These are phyloP conservation scores for Nothoprocta perdicaria DNA, from an alignment of 2,113 vertebrate species.

Conservation along the genomic window DNA sequence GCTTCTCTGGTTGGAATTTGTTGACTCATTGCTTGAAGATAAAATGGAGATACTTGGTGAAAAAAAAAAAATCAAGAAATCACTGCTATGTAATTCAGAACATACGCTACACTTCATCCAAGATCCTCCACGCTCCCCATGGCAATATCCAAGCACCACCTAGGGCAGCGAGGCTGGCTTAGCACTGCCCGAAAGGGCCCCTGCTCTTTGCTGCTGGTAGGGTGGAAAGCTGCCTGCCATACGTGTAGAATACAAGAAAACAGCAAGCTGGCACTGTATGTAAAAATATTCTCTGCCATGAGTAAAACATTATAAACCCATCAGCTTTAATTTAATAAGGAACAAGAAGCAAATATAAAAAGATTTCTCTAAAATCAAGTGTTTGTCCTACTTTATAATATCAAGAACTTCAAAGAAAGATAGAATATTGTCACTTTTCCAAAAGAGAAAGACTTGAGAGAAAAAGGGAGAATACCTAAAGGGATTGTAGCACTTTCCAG, in stretches of 20 bases:
- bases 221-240: not conserved
- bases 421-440: not conserved
- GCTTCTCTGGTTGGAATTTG: not conserved
- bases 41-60: not conserved
- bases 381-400: not conserved
- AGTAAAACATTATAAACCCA: not conserved
- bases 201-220: not conserved
- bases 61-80: not conserved
- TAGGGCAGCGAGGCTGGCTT: not conserved
- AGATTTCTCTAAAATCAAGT: not conserved
- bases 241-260: not conserved
- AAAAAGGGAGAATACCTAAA: not conserved
- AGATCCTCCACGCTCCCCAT: not conserved
- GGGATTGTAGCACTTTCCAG: not conserved
- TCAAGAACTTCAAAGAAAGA: not conserved
- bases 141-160: constrained; percentile 10
- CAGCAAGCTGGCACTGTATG: not conserved
- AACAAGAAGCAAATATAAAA: not conserved
- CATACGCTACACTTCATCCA: not conserved
- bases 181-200: not conserved
- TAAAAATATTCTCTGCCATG: not conserved
- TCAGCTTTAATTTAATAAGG: not conserved
- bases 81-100: not conserved
- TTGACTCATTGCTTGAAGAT: not conserved
- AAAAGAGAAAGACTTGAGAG: not conserved